Conservation (phyloP, 2,113 vertebrate genomes). For the Ptilonorhynchus violaceus region DNA sequence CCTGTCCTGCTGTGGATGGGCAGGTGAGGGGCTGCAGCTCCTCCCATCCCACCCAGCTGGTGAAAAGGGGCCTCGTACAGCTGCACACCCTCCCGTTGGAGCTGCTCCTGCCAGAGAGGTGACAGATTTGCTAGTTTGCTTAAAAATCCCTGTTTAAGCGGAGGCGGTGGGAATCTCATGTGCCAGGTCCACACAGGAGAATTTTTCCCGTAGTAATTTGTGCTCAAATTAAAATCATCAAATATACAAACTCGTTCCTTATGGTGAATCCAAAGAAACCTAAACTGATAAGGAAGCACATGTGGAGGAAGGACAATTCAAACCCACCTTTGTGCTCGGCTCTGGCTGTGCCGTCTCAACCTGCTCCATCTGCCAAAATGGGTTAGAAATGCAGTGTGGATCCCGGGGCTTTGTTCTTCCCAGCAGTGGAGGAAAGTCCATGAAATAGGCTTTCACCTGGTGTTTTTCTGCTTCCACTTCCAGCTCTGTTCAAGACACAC, state of each 20-base stretch:
- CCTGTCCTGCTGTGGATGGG: background rate
- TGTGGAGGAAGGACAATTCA: background rate
- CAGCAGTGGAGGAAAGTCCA: background rate
- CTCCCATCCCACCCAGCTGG: background rate
- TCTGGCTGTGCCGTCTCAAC: background rate
- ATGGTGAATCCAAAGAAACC: background rate
- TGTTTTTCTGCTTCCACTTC: background rate
- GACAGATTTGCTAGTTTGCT: background rate
- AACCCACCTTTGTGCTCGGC: background rate
- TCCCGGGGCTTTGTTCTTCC: background rate
- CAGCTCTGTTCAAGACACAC: background rate
- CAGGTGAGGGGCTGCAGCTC: background rate
- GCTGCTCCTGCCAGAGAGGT: background rate
- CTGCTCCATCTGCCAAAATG: background rate
- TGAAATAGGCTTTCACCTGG: background rate
- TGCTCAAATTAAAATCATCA: background rate
- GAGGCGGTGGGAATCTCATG: background rate
- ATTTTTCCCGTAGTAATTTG: background rate
- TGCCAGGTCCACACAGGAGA: background rate
- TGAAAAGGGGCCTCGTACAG: fast-evolving
- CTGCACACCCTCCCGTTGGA: background rate
- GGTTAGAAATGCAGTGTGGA: background rate
- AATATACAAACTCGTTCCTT: background rate
- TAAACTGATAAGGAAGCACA: background rate
- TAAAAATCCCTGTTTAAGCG: background rate